Evolutionary conservation across 2,888 invertebrate species (phyloP).

Genomic region (Beris morrisii): DNA sequence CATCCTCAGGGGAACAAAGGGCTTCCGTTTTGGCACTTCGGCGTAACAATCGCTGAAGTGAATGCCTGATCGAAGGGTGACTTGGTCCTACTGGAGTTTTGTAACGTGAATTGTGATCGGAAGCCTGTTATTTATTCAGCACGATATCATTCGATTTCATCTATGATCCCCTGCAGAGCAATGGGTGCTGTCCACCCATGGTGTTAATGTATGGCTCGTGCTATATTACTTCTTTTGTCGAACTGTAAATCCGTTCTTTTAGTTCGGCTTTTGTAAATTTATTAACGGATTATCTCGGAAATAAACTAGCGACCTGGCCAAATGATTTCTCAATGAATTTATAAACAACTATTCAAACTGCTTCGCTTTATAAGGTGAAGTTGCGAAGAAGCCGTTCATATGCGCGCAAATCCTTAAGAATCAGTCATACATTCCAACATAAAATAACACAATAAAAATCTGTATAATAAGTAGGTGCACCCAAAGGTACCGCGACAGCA

Average conservation of each 20-base stretch:
- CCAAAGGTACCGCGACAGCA: too few species aligned
- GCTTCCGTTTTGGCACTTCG: conserved; percentile 10
- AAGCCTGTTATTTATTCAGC: conserved; percentile 21
- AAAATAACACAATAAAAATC: too few species aligned
- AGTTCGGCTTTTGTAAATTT: neutral
- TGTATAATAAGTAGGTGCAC: too few species aligned
- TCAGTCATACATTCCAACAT: too few species aligned
- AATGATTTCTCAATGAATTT: neutral
- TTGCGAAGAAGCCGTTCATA: neutral
- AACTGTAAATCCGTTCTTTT: neutral
- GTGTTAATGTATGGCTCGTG: conserved; percentile 23
- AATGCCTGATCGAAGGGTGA: neutral
- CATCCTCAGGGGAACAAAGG: conserved; percentile 18
- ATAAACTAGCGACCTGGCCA: neutral
- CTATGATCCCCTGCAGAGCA: conserved; percentile 11
- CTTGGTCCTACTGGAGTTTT: neutral
- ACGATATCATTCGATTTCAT: conserved; percentile 5
- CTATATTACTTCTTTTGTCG: neutral
- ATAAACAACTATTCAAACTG: neutral
- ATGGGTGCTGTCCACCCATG: conserved; percentile 26
- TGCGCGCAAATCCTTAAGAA: neutral
- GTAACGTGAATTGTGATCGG: neutral
- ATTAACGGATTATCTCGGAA: conserved; percentile 17
- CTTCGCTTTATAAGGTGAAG: neutral
- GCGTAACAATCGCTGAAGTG: conserved; percentile 13